A percentile compares a stretch with the other conserved stretches of the same genome.
Conservation (phyloP, 2,888 invertebrate species). For the Lamellibrachia columna region DNA sequence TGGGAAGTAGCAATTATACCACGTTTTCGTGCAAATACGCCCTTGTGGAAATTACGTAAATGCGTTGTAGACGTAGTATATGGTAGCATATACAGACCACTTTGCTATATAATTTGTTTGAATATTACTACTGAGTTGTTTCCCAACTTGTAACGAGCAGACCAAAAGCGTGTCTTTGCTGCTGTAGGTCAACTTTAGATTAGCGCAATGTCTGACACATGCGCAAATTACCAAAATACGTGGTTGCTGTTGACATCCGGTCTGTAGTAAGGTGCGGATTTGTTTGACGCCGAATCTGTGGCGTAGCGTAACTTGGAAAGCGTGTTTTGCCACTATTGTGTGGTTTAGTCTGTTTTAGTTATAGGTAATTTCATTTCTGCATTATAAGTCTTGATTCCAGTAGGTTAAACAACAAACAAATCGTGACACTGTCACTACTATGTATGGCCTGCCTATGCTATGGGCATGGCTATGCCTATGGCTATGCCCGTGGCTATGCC, state of each 20-base stretch:
- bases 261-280: neutral
- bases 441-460: neutral
- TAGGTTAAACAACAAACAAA: neutral
- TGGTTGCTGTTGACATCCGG: conserved; percentile 16
- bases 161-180: neutral
- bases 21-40: neutral
- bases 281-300: neutral
- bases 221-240: neutral
- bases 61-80: neutral
- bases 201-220: neutral
- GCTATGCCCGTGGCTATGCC: too few relatives aligned
- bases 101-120: neutral
- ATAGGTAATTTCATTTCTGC: neutral
- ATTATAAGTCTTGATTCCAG: neutral
- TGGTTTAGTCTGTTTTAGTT: neutral
- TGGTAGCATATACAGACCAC: neutral
- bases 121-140: neutral
- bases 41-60: neutral
- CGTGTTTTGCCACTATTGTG: neutral
- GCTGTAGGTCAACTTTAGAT: neutral
- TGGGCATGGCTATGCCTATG: too few relatives aligned
- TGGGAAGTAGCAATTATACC: too few relatives aligned
- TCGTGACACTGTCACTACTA: neutral
- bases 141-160: neutral
- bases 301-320: neutral